phyloP scores from a whole-genome alignment of 2,888 invertebrate genomes.

The Heliconius sara region DNA sequence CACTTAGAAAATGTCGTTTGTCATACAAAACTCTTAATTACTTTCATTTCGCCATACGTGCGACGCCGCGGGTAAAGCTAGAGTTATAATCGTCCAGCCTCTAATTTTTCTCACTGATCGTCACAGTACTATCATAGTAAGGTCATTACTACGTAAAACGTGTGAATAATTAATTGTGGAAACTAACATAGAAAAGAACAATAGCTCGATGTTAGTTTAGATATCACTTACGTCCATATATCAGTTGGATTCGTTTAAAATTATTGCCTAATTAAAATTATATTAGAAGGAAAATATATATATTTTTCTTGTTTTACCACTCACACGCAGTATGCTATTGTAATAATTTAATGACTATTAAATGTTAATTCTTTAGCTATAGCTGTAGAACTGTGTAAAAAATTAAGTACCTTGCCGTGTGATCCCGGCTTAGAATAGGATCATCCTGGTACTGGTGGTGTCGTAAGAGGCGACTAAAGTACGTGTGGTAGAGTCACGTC shows the following conservation, averaged over 20 bases:
- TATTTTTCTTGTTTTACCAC: neutral
- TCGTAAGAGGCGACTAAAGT: too few species aligned
- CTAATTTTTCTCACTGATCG: constrained; percentile 18
- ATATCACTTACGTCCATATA: constrained; percentile 41
- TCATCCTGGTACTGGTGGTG: too few species aligned
- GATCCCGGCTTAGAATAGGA: too few species aligned
- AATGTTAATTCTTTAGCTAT: neutral
- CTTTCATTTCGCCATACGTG: neutral
- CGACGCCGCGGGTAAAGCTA: neutral
- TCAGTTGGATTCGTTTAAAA: constrained; percentile 27
- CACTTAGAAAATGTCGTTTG: too few species aligned
- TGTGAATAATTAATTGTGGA: constrained; percentile 59
- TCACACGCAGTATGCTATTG: neutral
- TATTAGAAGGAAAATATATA: neutral
- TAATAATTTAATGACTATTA: neutral
- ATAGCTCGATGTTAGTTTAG: constrained; percentile 51
- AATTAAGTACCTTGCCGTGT: too few species aligned
- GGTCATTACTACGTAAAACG: constrained; percentile 70
- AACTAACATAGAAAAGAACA: constrained; percentile 52
- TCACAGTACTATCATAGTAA: constrained; percentile 46
- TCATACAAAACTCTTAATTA: neutral
- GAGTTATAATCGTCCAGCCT: neutral
- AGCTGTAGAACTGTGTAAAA: neutral
- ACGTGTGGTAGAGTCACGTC: too few species aligned
- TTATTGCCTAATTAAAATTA: constrained; percentile 24